Evolutionary conservation across 2,888 invertebrate genomes (phyloP).

Genomic region (Synanthedon myopaeformis): DNA sequence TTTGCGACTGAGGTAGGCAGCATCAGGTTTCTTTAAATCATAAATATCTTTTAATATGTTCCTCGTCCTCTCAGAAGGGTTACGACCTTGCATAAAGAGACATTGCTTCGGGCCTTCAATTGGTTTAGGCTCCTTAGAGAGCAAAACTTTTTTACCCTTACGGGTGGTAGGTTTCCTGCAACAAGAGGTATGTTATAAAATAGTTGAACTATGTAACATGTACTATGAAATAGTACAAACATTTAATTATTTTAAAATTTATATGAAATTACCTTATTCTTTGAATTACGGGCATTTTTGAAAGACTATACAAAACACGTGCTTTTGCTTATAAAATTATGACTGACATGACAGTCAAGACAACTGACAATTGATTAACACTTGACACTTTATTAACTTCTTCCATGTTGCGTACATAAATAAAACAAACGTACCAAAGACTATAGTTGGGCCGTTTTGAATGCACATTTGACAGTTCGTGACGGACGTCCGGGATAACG

Average conservation of each 20-base stretch:
- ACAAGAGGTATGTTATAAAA: conserved; percentile 9
- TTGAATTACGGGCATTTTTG: conserved; percentile 47
- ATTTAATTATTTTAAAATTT: neutral
- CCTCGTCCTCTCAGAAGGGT: conserved; percentile 77
- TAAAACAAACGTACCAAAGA: too few species aligned
- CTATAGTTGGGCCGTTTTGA: too few species aligned
- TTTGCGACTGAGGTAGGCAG: conserved; percentile 79
- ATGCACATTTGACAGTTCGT: too few species aligned
- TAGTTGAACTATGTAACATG: neutral
- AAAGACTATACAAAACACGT: neutral
- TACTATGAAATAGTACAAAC: neutral
- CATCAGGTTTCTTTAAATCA: conserved; percentile 87
- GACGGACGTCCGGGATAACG: too few species aligned
- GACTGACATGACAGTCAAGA: too few species aligned
- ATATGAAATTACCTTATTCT: conserved; percentile 40
- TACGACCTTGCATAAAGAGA: conserved; percentile 87
- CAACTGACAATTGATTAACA: too few species aligned
- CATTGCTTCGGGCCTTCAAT: conserved; percentile 89
- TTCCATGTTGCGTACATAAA: too few species aligned
- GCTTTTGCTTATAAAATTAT: neutral
- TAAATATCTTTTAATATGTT: conserved; percentile 88
- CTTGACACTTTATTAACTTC: too few species aligned
- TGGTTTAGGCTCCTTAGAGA: conserved; percentile 86
- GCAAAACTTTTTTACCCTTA: conserved; percentile 86
- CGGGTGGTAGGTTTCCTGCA: conserved; percentile 89